Conservation (phyloP, 2,888 invertebrate genomes). For the Dynastes maya region DNA sequence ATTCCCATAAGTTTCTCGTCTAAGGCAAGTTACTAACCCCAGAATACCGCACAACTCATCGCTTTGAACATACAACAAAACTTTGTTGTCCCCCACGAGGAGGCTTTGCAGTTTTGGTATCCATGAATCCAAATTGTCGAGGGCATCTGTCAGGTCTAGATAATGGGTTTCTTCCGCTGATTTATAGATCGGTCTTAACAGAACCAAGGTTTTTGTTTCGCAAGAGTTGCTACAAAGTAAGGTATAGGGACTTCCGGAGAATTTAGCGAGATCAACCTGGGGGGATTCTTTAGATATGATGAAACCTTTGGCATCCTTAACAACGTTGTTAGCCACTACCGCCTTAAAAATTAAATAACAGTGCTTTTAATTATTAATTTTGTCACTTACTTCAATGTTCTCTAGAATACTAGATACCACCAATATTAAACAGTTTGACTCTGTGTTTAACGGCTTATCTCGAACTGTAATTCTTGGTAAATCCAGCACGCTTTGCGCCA, state of each 20-base stretch:
- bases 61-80: constrained; percentile 74
- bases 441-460: constrained; percentile 74
- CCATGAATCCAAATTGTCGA: constrained; percentile 29
- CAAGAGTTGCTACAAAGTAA: not conserved
- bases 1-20: constrained; percentile 74
- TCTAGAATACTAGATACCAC: constrained; percentile 53
- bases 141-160: not conserved
- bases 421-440: constrained; percentile 61
- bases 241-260: not conserved
- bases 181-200: too few species aligned
- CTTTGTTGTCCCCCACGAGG: constrained; percentile 10
- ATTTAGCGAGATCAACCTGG: constrained; percentile 37
- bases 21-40: constrained; percentile 89
- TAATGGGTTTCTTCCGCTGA: not conserved
- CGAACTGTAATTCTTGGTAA: constrained; percentile 74
- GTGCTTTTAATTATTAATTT: not conserved
- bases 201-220: too few species aligned
- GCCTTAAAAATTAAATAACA: not conserved
- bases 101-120: constrained; percentile 20
- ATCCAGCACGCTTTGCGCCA: constrained; percentile 72
- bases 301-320: constrained; percentile 16
- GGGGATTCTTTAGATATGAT: too few species aligned
- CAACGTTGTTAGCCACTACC: not conserved
- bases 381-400: not conserved
- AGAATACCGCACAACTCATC: constrained; percentile 83